Evolutionary conservation across 2,888 invertebrate genomes (phyloP).

Genomic region (Amphiduros pacificus): DNA sequence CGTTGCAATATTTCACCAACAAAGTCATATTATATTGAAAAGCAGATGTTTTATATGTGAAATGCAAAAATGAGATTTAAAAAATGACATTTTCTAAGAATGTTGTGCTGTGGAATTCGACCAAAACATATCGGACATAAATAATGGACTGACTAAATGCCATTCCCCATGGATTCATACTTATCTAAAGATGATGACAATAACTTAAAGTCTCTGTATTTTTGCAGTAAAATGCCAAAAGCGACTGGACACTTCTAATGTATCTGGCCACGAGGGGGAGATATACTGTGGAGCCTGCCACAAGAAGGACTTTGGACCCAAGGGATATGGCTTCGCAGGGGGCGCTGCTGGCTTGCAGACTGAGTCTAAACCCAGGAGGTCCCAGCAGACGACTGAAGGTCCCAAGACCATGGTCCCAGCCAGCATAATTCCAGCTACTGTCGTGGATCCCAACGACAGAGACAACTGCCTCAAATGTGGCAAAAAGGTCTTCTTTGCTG

Average conservation of each 20-base stretch:
- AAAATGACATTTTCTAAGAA: no score
- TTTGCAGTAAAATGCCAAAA: slow-evolving; percentile 49
- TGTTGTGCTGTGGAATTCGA: no score
- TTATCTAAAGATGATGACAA: no score
- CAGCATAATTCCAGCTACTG: neutral
- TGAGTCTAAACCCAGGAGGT: neutral
- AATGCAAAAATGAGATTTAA: no score
- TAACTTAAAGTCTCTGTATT: no score
- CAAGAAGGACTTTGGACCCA: slow-evolving; percentile 85
- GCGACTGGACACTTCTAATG: slow-evolving; percentile 61
- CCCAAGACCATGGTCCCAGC: neutral
- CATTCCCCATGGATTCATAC: no score
- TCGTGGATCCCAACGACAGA: neutral
- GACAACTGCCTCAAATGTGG: slow-evolving; percentile 84
- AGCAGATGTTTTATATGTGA: no score
- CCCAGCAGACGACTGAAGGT: neutral
- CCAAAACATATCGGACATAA: no score
- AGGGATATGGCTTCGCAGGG: slow-evolving; percentile 68
- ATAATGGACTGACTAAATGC: no score
- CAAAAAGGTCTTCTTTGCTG: slow-evolving; percentile 64
- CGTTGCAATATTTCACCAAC: no score
- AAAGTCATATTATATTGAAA: no score
- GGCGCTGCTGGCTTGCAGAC: slow-evolving; percentile 53
- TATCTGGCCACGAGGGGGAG: slow-evolving; percentile 89
- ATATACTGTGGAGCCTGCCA: slow-evolving; percentile 90